Base-by-base conservation (phyloP, 1,140 invertebrate genomes). In the Aricia agestis region DNA sequence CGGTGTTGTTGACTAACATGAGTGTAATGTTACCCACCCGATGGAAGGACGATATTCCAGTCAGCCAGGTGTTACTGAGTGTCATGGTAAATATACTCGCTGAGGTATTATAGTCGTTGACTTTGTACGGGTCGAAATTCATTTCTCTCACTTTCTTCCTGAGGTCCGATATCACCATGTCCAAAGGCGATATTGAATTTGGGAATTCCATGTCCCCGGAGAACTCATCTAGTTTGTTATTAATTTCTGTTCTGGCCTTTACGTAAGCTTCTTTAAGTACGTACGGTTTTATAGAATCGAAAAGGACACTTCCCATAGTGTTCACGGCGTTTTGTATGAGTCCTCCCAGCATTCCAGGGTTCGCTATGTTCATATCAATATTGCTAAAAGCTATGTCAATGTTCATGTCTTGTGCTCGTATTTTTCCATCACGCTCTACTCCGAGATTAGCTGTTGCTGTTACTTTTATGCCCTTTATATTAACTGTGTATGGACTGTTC, bases 251-350 rank as follows among this genome's bases (percentile, higher is more conserved):
- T 74, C 94, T 93, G 1, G 95, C 86, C 82, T 94, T 94, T 1
- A 93, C 94, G 78, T 97, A 96, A 0, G 96, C 95, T 86, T 97
- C 94, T 73, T 93, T 94, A 6, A 97, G 87, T 75, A 97, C 94
- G 71, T 95, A 96, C 0, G 96, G 96, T 81, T 97, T 97, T 71
- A 97, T 96, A 13, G 95, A 95, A 78, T 97, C 96, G 76, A 97
- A 97, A 0, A 97, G 92, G 63, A 97, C 94, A n/a, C 93, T 93
- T 0, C 96, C 96, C 0, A 97, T 92, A 0, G 96, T 95, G 83
- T 97, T 97, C 2, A 97, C 93, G 36, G 97, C 90, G 0, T 95
- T 93, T 90, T 97, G 96, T 72, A 97, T 94, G 70, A 97, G 92
- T 18, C 93, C 92, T 0, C 95, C 95, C 41, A 96, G 87, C 68